Base-by-base conservation (phyloP, 2,888 invertebrate genomes). In the Cylindroiulus punctatus region DNA sequence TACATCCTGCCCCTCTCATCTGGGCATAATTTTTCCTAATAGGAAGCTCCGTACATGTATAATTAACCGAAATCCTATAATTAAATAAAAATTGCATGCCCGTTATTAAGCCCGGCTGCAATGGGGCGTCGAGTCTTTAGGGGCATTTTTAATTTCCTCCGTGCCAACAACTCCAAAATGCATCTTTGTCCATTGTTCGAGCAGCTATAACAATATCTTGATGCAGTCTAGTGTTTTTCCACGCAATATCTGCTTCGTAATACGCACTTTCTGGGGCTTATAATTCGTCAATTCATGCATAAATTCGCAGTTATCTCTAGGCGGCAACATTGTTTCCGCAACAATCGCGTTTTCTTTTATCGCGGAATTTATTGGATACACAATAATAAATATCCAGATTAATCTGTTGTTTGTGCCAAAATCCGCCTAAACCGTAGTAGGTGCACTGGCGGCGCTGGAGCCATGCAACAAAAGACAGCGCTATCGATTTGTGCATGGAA, bases 341-440 rank as follows among this genome's bases (percentile, higher is more conserved):
- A 76, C 76, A 76, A 76, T 76, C 76, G 76, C 76, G 26, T 30
- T 76, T 65, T 26, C 26, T 76, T 65, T 76, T 76, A 76, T 76
- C 76, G 76, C 76, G 12, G 30, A 76, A 76, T 76, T 76, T 76
- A 76, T 76, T 76, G 76, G 76, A 76, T 76, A 76, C 76, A 76
- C 76, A 76, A 76, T 76, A 76, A 76, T 76, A 76, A 76, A 76
- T 76, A 76, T 76, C 76, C 76, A 76, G 76, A 76, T 76, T 76
- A 76, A 76, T 76, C 76, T 30, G 76, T 76, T 76, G 76, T 76
- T 76, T 76, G 76, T 30, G 76, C 76, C 76, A 76, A 76, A 47
- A 65, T 65, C 65, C 65, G 65, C 22, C n/a, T 65, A 26, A 65
- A 65, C 65, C 8, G 8, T 0, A 57, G 57, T 57, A 4, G 65